Percentiles rank a stretch among this genome's conserved stretches.
These are phyloP conservation scores for Campaea margaritaria DNA, from an alignment of 2,888 invertebrate genomes.

Conservation along the genomic window DNA sequence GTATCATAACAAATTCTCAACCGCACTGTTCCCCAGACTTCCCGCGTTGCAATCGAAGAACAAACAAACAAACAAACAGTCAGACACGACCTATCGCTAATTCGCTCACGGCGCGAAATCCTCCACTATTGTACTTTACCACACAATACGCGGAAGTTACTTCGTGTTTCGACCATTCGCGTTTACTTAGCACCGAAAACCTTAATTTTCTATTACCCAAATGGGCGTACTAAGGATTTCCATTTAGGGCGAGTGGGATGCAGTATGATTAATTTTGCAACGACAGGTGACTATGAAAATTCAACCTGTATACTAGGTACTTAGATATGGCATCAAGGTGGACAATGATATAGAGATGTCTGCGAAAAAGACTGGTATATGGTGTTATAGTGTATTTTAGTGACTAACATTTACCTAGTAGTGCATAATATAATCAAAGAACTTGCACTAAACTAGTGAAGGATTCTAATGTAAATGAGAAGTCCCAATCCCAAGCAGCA, in stretches of 20 bases:
- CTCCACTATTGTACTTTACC: conserved; percentile 37
- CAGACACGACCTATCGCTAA: conserved; percentile 56
- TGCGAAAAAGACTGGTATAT: too few species aligned
- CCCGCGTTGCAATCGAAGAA: conserved; percentile 66
- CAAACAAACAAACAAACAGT: conserved; percentile 57
- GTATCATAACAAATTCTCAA: neutral
- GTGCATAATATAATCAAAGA: too few species aligned
- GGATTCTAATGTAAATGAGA: too few species aligned
- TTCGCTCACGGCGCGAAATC: conserved; percentile 67
- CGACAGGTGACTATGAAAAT: too few species aligned
- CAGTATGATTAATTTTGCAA: too few species aligned
- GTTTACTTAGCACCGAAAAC: conserved; percentile 38
- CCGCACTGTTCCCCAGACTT: conserved; percentile 54
- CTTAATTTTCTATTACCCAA: conserved; percentile 26
- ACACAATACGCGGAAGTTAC: conserved; percentile 76
- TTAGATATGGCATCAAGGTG: too few species aligned
- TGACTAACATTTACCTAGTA: too few species aligned
- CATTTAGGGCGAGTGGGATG: neutral
- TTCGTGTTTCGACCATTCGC: conserved; percentile 16
- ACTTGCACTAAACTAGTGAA: too few species aligned
- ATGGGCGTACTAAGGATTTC: conserved; percentile 3
- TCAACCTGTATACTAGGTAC: too few species aligned
- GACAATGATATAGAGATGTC: too few species aligned
- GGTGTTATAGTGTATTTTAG: too few species aligned
- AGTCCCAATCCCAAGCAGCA: too few species aligned